phyloP scores from a whole-genome alignment of 2,113 vertebrate genomes.

The Syrrhaptes paradoxus region DNA sequence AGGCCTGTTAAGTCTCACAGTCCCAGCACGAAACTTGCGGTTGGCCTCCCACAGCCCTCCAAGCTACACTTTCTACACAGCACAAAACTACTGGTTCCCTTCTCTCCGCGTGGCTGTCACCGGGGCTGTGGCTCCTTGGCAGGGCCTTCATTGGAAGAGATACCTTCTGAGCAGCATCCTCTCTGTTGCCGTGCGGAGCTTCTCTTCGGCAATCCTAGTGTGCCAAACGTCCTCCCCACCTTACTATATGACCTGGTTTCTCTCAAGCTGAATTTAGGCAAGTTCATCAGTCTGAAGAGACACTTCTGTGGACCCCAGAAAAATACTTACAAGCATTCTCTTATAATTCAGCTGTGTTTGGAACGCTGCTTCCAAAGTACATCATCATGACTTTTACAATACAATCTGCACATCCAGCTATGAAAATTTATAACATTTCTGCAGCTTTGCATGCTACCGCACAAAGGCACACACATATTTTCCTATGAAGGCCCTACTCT shows the following conservation, averaged over 20 bases:
- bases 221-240: neutral
- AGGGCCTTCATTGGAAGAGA: neutral
- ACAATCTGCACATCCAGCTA: neutral
- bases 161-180: neutral
- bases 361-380: neutral
- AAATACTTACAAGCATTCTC: neutral
- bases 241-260: neutral
- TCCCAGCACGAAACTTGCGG: neutral
- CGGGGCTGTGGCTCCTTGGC: neutral
- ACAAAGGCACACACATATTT: neutral
- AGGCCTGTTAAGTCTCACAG: neutral
- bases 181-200: neutral
- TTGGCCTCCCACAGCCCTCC: neutral
- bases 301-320: neutral
- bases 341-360: neutral
- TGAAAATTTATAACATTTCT: neutral
- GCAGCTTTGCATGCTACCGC: neutral
- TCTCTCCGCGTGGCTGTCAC: neutral
- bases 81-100: neutral
- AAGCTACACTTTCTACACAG: neutral
- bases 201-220: neutral
- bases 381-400: neutral
- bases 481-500: neutral
- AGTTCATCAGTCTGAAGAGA: neutral
- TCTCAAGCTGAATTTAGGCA: neutral